Percentiles rank a stretch among this genome's conserved stretches.
Evolutionary conservation across 2,113 vertebrate genomes (phyloP).

Genomic region (Cromileptes altivelis): DNA sequence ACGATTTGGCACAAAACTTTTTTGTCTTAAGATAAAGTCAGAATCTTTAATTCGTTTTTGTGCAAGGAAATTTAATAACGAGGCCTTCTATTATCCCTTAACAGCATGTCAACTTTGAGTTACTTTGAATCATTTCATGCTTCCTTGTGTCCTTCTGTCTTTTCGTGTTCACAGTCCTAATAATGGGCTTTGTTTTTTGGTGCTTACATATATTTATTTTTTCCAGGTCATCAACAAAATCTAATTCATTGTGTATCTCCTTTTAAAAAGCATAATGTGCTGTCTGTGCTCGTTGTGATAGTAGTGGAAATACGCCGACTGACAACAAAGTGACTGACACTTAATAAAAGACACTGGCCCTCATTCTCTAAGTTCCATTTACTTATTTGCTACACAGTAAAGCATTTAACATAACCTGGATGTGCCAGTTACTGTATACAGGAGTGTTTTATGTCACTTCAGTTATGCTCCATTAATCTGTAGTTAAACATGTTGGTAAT

Average conservation of each 20-base stretch:
- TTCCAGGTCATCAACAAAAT: neutral
- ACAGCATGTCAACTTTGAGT: neutral
- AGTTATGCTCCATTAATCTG: neutral
- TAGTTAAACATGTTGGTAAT: neutral
- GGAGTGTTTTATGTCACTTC: neutral
- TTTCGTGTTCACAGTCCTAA: neutral
- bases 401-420: no score
- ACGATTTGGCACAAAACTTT: no score
- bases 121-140: neutral
- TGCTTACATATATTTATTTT: neutral
- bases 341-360: no score
- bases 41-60: neutral
- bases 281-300: neutral
- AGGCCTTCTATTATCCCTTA: neutral
- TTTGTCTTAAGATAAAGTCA: no score
- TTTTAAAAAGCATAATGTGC: neutral
- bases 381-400: neutral
- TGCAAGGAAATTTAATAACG: no score
- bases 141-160: neutral
- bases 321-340: neutral
- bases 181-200: neutral
- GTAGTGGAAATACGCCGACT: neutral
- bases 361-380: neutral
- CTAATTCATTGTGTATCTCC: neutral
- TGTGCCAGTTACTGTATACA: no score